Percentiles rank a stretch among this genome's conserved stretches.
These are phyloP conservation scores for Pterostichus madidus DNA, from an alignment of 2,888 invertebrate species.

Conservation along the genomic window DNA sequence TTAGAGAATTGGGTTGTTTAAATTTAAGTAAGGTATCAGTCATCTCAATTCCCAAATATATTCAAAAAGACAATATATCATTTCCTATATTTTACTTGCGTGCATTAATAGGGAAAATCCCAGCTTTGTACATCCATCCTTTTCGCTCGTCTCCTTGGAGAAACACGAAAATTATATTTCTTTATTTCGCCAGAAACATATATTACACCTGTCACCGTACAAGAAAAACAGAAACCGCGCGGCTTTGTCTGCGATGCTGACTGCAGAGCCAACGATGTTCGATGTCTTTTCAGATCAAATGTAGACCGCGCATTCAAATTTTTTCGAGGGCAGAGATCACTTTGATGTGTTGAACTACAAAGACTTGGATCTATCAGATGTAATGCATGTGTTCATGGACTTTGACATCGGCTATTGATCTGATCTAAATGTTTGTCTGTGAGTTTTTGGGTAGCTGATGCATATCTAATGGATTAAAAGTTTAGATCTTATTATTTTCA, in stretches of 20 bases:
- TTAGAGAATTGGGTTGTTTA: no score
- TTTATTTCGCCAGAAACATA: conserved; percentile 47
- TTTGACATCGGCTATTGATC: conserved; percentile 37
- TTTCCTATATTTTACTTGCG: conserved; percentile 38
- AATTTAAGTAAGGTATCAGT: no score
- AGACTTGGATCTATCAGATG: conserved; percentile 34
- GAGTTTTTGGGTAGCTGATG: neutral
- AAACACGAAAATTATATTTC: conserved; percentile 47
- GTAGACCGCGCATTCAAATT: conserved; percentile 8
- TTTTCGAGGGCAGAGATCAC: conserved; percentile 23
- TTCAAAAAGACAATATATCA: conserved; percentile 22
- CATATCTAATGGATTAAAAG: conserved; percentile 18
- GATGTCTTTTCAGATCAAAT: neutral
- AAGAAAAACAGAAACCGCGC: neutral
- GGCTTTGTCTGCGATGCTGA: neutral
- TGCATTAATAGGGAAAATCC: conserved; percentile 51
- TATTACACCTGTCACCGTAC: conserved; percentile 52
- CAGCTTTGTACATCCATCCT: conserved; percentile 37
- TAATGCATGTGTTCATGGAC: conserved; percentile 29
- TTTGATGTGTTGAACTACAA: conserved; percentile 37
- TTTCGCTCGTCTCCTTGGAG: neutral
- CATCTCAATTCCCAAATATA: neutral
- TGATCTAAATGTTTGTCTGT: conserved; percentile 21
- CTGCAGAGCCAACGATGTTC: neutral
- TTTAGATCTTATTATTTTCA: no score